Conservation (phyloP, 2,113 vertebrate genomes). For the Erythrolamprus reginae region DNA sequence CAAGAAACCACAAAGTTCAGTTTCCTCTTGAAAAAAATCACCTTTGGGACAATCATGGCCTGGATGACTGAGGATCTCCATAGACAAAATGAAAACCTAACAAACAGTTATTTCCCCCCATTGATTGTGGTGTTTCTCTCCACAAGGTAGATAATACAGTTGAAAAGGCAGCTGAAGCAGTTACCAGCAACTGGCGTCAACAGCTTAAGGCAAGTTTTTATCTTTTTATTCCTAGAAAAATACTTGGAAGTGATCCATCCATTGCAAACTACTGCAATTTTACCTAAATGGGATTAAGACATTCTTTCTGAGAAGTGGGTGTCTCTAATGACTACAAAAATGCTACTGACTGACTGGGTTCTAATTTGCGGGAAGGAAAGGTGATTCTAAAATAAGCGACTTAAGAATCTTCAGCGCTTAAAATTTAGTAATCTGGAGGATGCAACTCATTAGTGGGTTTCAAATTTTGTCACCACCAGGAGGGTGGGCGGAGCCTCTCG, state of each 20-base stretch:
- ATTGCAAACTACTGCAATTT: neutral
- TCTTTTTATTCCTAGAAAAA: neutral
- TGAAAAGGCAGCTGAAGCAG: slow-evolving; percentile 76
- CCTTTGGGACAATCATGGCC: too few relatives aligned
- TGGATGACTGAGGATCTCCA: too few relatives aligned
- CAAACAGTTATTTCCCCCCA: neutral
- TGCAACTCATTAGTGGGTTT: too few relatives aligned
- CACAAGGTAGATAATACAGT: slow-evolving; percentile 72
- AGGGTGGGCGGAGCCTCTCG: too few relatives aligned
- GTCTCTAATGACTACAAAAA: neutral
- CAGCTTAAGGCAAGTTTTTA: slow-evolving; percentile 76
- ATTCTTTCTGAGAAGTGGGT: neutral
- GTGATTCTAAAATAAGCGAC: neutral
- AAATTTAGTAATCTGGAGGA: neutral
- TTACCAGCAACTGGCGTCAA: slow-evolving; percentile 75
- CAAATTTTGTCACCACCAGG: too few relatives aligned
- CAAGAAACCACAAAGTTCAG: too few relatives aligned
- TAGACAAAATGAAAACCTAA: neutral
- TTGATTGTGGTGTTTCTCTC: slow-evolving; percentile 27
- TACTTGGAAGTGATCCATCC: neutral
- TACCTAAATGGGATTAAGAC: neutral
- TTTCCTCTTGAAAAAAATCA: too few relatives aligned
- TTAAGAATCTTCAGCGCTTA: neutral
- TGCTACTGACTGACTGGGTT: neutral
- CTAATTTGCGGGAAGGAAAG: neutral